Evolutionary conservation across 1,140 invertebrate species (phyloP).

Genomic region (Mya arenaria): DNA sequence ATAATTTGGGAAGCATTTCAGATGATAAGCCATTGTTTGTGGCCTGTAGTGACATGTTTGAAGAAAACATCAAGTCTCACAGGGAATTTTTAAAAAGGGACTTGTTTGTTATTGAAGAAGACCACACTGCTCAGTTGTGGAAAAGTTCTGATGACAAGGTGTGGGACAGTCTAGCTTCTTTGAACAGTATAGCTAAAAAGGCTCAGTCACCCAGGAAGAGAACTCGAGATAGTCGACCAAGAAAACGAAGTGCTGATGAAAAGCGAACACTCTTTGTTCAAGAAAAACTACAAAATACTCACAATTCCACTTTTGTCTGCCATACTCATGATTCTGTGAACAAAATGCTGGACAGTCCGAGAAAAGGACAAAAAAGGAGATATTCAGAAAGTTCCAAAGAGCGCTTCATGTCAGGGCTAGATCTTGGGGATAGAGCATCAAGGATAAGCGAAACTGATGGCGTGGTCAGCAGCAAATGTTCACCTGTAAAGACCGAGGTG

Average conservation of each 20-base stretch:
- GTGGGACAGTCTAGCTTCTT: slow-evolving; percentile 22
- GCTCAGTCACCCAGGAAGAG: background rate
- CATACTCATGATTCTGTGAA: slow-evolving; percentile 3
- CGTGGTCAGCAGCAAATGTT: too few species aligned
- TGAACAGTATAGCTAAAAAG: slow-evolving; percentile 13
- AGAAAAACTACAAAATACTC: slow-evolving; percentile 48
- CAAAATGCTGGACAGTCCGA: background rate
- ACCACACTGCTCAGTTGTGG: background rate
- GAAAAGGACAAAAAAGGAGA: background rate
- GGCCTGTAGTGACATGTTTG: slow-evolving; percentile 36
- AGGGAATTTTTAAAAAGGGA: slow-evolving; percentile 45
- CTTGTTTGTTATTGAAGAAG: slow-evolving; percentile 19
- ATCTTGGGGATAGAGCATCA: slow-evolving; percentile 31
- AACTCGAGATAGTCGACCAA: background rate
- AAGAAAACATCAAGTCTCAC: slow-evolving; percentile 43
- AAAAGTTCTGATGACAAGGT: slow-evolving; percentile 43
- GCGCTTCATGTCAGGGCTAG: slow-evolving; percentile 42
- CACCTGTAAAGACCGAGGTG: too few species aligned
- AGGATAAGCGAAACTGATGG: too few species aligned
- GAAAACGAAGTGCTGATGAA: slow-evolving; percentile 46
- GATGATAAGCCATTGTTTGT: slow-evolving; percentile 12
- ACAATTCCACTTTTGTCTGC: slow-evolving; percentile 47
- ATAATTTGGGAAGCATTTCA: background rate
- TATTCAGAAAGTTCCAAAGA: slow-evolving; percentile 26
- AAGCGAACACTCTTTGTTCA: slow-evolving; percentile 51